Percentiles rank a stretch among this genome's conserved stretches.
These are phyloP conservation scores for Philaenus spumarius DNA, from an alignment of 1,140 invertebrate genomes.

Conservation along the genomic window DNA sequence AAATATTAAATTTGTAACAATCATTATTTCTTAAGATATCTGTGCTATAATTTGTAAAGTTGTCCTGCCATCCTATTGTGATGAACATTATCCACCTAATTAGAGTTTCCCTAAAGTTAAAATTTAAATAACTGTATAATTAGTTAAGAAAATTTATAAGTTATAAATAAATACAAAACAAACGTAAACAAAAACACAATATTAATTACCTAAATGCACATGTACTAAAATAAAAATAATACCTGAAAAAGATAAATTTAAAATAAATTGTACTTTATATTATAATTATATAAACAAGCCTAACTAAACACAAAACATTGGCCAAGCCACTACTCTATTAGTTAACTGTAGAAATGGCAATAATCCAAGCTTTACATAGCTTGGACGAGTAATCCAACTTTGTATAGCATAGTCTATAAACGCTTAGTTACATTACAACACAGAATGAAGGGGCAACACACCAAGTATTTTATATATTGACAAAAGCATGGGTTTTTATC, in stretches of 20 bases:
- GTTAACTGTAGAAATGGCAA: neutral
- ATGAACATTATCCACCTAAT: too few species aligned
- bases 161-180: neutral
- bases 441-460: slow-evolving; percentile 1
- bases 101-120: too few species aligned
- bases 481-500: slow-evolving; percentile 11
- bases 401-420: slow-evolving; percentile 5
- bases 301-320: slow-evolving; percentile 8
- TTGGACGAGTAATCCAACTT: neutral
- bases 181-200: too few species aligned
- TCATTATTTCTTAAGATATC: too few species aligned
- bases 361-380: neutral
- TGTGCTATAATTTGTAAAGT: too few species aligned
- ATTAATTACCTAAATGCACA: slow-evolving; percentile 3
- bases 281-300: neutral
- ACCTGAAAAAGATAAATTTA: too few species aligned
- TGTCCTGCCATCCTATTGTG: too few species aligned
- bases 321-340: neutral
- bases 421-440: slow-evolving; percentile 13
- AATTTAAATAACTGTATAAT: too few species aligned
- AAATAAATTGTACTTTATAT: too few species aligned
- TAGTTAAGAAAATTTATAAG: too few species aligned
- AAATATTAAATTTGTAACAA: too few species aligned
- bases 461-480: slow-evolving; percentile 12
- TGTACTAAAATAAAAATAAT: slow-evolving; percentile 7